Percentiles rank a stretch among this genome's conserved stretches.
These are phyloP conservation scores for Sebastes kiyomatsui DNA, from an alignment of 2,797 vertebrate species.

Conservation along the genomic window DNA sequence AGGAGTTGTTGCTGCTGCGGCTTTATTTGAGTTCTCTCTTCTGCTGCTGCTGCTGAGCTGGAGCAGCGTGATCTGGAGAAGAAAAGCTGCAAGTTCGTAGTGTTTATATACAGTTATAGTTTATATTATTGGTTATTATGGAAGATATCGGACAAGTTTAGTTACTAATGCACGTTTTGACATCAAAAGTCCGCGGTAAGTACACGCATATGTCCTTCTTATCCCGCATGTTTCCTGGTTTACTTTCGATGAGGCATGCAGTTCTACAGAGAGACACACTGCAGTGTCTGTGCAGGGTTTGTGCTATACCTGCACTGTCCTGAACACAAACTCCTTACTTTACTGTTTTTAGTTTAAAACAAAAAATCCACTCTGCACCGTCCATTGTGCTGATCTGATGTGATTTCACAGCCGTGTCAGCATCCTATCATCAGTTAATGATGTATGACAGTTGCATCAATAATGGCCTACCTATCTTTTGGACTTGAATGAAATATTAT, in stretches of 20 bases:
- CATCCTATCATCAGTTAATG: constrained; percentile 4
- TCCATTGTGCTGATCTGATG: neutral
- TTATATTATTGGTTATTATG: too few relatives aligned
- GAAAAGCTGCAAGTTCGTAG: neutral
- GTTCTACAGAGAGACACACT: constrained; percentile 20
- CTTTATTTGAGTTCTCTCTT: constrained; percentile 76
- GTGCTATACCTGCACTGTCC: neutral
- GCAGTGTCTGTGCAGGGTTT: constrained; percentile 8
- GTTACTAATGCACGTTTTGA: neutral
- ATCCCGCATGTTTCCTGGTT: neutral
- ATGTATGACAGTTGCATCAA: neutral
- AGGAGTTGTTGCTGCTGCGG: constrained; percentile 52
- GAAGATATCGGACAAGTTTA: neutral
- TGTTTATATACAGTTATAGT: neutral
- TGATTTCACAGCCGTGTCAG: neutral
- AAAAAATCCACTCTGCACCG: neutral
- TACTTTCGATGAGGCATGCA: constrained; percentile 47
- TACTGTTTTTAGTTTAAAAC: neutral
- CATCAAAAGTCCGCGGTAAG: constrained; percentile 43
- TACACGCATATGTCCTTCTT: neutral
- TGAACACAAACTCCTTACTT: neutral
- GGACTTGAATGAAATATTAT: neutral
- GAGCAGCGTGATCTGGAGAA: constrained; percentile 6
- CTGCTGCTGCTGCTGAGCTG: too few relatives aligned
- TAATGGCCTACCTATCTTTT: neutral